These are phyloP conservation scores for Nomada hirtipes DNA, from an alignment of 2,888 invertebrate genomes.

Conservation along the genomic window DNA sequence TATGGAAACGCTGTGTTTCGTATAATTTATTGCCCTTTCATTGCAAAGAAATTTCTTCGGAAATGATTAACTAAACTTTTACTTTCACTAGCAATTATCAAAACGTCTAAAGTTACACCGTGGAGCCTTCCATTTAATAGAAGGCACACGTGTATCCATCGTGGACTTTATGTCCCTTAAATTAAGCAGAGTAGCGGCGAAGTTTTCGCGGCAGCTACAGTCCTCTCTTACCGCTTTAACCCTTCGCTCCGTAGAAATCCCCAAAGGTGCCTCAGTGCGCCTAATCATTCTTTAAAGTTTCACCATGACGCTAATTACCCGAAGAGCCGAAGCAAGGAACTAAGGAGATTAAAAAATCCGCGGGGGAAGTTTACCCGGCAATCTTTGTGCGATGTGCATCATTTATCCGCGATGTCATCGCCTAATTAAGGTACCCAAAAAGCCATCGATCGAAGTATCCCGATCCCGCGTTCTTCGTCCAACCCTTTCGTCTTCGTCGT, in stretches of 20 bases:
- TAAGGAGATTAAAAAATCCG: constrained; percentile 76
- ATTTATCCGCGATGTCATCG: constrained; percentile 47
- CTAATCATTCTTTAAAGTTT: constrained; percentile 79
- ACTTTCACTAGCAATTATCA: no score
- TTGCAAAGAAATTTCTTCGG: no score
- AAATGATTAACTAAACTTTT: no score
- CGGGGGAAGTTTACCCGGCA: constrained; percentile 42
- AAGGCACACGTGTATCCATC: constrained; percentile 20
- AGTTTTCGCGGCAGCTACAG: constrained; percentile 73
- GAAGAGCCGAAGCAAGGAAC: constrained; percentile 65
- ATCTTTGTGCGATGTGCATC: constrained; percentile 51
- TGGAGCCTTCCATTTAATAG: background rate
- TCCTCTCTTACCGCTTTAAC: constrained; percentile 58
- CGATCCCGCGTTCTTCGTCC: background rate
- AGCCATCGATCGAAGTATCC: background rate
- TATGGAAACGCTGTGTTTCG: no score
- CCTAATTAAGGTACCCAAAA: constrained; percentile 38
- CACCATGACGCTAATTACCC: constrained; percentile 76
- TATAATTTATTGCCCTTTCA: no score
- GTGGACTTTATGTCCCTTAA: constrained; percentile 61
- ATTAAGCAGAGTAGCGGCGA: constrained; percentile 67
- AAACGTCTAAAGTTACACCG: no score
- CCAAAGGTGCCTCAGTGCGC: constrained; percentile 62
- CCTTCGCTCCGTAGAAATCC: constrained; percentile 68
- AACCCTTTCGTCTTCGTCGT: background rate